Evolutionary conservation across 2,797 vertebrate genomes (phyloP), one percentile per base, ranked within the genome.

Genomic region (Pantherophis vulpinus): DNA sequence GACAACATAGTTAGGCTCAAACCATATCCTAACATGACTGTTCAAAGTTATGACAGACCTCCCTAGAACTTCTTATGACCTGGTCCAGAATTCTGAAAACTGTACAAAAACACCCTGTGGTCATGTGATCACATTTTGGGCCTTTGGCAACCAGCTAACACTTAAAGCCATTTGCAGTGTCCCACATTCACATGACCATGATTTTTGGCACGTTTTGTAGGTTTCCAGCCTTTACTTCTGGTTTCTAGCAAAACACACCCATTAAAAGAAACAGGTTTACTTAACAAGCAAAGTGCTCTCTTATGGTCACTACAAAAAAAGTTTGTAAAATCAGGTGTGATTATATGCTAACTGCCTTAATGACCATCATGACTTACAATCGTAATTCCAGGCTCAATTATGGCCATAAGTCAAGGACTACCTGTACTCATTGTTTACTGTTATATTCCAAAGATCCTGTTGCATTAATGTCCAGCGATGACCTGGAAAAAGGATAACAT

Each of bases 361-460:
- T 66, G 27, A 66, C 12, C 27, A 66, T 66, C 27, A 63, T 27
- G 2, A 63, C 27, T 63, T 63, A 25, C 2, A 9, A 29, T 63
- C 10, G 13, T 63, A 63, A 63, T 63, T 63, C 27, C 27, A 29
- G 61, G 61, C 61, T 63, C 27, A 29, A 63, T 63, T 29, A 29
- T 13, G 27, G 61, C 27, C 27, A 29, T 63, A 61, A 61, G 1
- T 63, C 11, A 63, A 63, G 61, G 61, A 29, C 61, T 63, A 29
- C 27, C 10, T 63, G 61, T 29, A 70, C 94, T 96, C 96, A 91
- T 95, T 96, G 61, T 87, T 91, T 86, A 10, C 89, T 89, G 23
- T 51, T 51, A 56, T 91, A 56, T 56, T 79, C 55, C 37, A 4
- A 63, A 89, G 58, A 88, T 87, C n/a, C 86, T 70, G 42, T 86